Percentiles rank a stretch among this genome's conserved stretches.
Conservation (phyloP, 2,888 invertebrate species). For the Apeira syringaria region DNA sequence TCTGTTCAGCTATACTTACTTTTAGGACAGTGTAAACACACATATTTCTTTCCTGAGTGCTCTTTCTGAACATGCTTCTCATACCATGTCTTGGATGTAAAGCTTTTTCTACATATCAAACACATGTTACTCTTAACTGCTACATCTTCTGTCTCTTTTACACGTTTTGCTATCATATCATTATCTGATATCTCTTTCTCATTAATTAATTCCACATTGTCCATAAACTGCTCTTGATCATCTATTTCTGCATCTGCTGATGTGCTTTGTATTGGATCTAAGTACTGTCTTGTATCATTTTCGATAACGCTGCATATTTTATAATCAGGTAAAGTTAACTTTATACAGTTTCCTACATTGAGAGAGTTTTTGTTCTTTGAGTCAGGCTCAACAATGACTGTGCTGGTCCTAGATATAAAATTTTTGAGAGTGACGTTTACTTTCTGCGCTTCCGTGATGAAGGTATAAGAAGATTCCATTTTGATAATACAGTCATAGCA, state of each 20-base stretch:
- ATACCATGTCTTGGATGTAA: conserved; percentile 65
- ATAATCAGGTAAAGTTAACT: conserved; percentile 55
- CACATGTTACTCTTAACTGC: conserved; percentile 46
- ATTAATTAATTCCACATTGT: conserved; percentile 9
- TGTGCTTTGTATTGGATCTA: conserved; percentile 28
- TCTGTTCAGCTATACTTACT: conserved; percentile 47
- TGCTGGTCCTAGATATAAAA: conserved; percentile 51
- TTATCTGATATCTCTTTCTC: conserved; percentile 1
- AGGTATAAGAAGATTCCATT: conserved; percentile 75
- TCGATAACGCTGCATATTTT: conserved; percentile 51
- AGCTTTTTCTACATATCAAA: conserved; percentile 55
- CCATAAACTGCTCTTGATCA: conserved; percentile 3
- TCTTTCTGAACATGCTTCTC: conserved; percentile 63
- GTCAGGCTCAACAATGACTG: conserved; percentile 58
- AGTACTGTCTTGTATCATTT: conserved; percentile 31
- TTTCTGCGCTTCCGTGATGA: conserved; percentile 69
- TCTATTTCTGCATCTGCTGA: not conserved
- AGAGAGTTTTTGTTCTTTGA: conserved; percentile 18
- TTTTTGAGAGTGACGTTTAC: conserved; percentile 61
- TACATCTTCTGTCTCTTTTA: conserved; percentile 21
- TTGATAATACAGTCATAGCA: conserved; percentile 75
- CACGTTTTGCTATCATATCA: conserved; percentile 2
- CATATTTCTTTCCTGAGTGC: conserved; percentile 53
- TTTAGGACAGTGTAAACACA: conserved; percentile 58
- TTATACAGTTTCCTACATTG: conserved; percentile 34